Base-by-base conservation (phyloP, 2,888 invertebrate species). In the Hylaea fasciaria region DNA sequence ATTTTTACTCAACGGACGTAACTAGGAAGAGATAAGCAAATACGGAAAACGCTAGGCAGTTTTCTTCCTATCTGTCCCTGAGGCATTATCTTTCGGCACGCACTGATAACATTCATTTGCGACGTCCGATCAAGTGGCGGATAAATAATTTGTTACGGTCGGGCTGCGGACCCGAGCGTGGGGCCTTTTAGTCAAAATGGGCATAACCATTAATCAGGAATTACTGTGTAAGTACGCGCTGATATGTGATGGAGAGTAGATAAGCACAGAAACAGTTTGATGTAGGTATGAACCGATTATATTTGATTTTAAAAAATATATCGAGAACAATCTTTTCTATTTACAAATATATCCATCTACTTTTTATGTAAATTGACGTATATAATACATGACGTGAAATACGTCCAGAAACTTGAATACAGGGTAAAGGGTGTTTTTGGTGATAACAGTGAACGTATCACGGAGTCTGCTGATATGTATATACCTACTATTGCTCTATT, bases 141-240 rank as follows among this genome's bases (percentile, higher is more conserved):
- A 54, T 59, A 59, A 49, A 54, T 53, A 44, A 59, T 59, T 49
- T 49, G 49, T 40, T 39, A 29, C 48, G 16, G 13, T 39, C 14
- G 44, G 16, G 37, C 22, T 17, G 13, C 14, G 40, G 37, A 40
- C 29, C 45, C 35, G 14, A 13, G 40, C 53, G 39, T 32, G 29
- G 8, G 29, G 22, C 9, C 29, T 29, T 41, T 52, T 49, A 29
- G 52, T 43, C 47, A 35, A 53, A 58, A 53, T 37, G 53, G 52
- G 48, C 47, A 47, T 47, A n/a, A 5, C 28, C n/a, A 50, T 57
- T 56, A 22, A 44, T 44, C 44, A 37, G 22, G 28, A n/a, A 46
- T 46, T 53, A 52, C 35, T 44, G 22, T 35, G 2, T 41, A 29
- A 29, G 13, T 29, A 13, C 17, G 52, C 8, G 22, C 14, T 13